Evolutionary conservation across 2,113 vertebrate genomes (phyloP), one percentile per base, ranked within the genome.

Genomic region (Eonycteris spelaea): DNA sequence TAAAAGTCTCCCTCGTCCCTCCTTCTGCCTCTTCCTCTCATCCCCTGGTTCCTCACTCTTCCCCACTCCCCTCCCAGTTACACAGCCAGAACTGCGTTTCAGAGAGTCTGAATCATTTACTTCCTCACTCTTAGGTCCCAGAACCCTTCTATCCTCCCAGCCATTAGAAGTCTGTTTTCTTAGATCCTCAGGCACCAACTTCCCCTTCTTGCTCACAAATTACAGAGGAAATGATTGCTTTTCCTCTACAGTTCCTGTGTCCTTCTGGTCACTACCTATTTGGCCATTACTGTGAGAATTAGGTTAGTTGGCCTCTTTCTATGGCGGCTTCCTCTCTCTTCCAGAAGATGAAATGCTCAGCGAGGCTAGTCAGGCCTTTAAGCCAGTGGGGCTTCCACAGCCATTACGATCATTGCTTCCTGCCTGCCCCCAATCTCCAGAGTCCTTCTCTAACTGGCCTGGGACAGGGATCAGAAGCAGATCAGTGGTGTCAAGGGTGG

Each of bases 161-260:
- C 45, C 57, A 15, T 26, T 84, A 12, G 7, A 73, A 51, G 57
- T 61, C 84, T 67, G 90, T 74, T 70, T 53, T 68, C 88, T 59
- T 70, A 48, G 55, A 51, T 59, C 73, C 79, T 84, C 53, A 12
- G 35, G 28, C 85, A 59, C 75, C 67, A 70, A 57, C 95, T 97
- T 97, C 96, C 95, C 79, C 48, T 85, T 94, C 73, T 89, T 19
- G 24, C 71, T 35, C 53, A 67, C 77, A 45, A 53, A 63, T 48
- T 82, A 68, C 89, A 86, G 95, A 91, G 96, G 97, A 96, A 96
- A 89, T 92, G 93, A 93, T 82, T 88, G 87, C 63, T 95, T 93
- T 95, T 86, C 93, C 93, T 92, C 59, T n/a, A 1, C 3, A 63
- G 48, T 86, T 92, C 79, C 88, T 57, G 55, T 40, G 71, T 93